These are phyloP conservation scores for Chiridota heheva DNA, from an alignment of 35 echinoderm and acorn worm genomes.

Conservation along the genomic window DNA sequence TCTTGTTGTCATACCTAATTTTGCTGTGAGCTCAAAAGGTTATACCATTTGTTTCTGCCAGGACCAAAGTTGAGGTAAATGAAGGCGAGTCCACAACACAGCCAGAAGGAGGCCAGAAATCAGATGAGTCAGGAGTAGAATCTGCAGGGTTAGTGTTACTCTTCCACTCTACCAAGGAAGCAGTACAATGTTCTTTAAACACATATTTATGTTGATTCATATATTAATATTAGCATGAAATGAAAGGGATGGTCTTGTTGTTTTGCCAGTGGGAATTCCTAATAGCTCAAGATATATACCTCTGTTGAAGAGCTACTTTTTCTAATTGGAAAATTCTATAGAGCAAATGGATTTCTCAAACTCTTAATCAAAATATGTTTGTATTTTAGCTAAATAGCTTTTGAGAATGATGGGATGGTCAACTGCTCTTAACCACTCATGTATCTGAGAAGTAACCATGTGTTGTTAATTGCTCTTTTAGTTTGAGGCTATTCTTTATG, in stretches of 20 bases:
- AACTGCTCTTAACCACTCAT: too few relatives aligned
- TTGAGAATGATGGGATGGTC: too few relatives aligned
- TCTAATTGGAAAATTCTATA: not conserved
- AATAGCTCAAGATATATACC: not conserved
- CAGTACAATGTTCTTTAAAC: not conserved
- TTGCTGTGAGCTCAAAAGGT: too few relatives aligned
- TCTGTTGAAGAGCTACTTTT: not conserved
- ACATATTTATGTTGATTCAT: not conserved
- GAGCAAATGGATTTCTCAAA: too few relatives aligned
- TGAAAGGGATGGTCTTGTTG: not conserved
- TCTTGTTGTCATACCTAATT: not conserved
- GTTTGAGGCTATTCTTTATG: too few relatives aligned
- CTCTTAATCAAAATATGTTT: too few relatives aligned
- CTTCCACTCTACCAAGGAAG: too few relatives aligned
- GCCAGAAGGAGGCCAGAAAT: slow-evolving; percentile 10
- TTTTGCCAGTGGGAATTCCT: not conserved
- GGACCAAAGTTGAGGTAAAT: slow-evolving; percentile 22
- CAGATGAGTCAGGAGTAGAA: slow-evolving; percentile 51
- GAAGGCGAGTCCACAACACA: not conserved
- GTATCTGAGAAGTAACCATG: too few relatives aligned
- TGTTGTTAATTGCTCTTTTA: too few relatives aligned
- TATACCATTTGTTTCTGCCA: not conserved
- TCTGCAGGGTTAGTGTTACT: slow-evolving; percentile 50
- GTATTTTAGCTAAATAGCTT: too few relatives aligned
- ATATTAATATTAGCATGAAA: not conserved